These are phyloP conservation scores for Carassius auratus DNA, from an alignment of 2,113 vertebrate genomes.

Conservation along the genomic window DNA sequence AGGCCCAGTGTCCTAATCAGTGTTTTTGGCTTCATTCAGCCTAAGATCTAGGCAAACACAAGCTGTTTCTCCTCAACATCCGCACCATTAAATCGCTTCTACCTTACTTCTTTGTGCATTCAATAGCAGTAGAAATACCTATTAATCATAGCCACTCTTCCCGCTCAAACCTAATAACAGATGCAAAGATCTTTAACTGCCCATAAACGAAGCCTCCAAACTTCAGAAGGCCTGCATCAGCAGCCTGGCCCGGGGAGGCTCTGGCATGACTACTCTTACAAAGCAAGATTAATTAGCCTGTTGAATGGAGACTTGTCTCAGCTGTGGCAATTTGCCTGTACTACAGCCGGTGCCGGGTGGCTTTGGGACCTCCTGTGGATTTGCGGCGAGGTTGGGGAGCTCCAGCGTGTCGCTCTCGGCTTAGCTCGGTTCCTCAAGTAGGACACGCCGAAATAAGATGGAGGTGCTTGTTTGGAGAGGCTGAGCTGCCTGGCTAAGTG, in stretches of 20 bases:
- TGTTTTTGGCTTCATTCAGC: slow-evolving; percentile 60
- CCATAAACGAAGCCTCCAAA: slow-evolving; percentile 72
- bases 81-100: slow-evolving; percentile 65
- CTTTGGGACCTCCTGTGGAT: slow-evolving; percentile 38
- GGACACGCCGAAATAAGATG: slow-evolving; percentile 40
- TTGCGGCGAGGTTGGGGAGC: not conserved
- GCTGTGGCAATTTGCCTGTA: slow-evolving; percentile 67
- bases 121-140: slow-evolving; percentile 69
- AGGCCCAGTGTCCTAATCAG: slow-evolving; percentile 57
- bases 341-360: slow-evolving; percentile 57
- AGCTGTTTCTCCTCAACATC: slow-evolving; percentile 65
- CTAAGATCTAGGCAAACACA: slow-evolving; percentile 63
- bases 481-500: slow-evolving; percentile 9
- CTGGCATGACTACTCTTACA: slow-evolving; percentile 74
- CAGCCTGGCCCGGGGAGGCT: slow-evolving; percentile 67
- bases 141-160: slow-evolving; percentile 69
- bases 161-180: slow-evolving; percentile 65
- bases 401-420: not conserved
- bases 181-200: slow-evolving; percentile 76
- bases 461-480: slow-evolving; percentile 29
- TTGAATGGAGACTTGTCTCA: slow-evolving; percentile 72
- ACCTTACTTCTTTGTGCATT: slow-evolving; percentile 58
- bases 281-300: slow-evolving; percentile 82
- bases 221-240: slow-evolving; percentile 73
- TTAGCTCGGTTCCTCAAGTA: slow-evolving; percentile 27